phyloP scores from a whole-genome alignment of 1,140 invertebrate species.

The Nomia melanderi region DNA sequence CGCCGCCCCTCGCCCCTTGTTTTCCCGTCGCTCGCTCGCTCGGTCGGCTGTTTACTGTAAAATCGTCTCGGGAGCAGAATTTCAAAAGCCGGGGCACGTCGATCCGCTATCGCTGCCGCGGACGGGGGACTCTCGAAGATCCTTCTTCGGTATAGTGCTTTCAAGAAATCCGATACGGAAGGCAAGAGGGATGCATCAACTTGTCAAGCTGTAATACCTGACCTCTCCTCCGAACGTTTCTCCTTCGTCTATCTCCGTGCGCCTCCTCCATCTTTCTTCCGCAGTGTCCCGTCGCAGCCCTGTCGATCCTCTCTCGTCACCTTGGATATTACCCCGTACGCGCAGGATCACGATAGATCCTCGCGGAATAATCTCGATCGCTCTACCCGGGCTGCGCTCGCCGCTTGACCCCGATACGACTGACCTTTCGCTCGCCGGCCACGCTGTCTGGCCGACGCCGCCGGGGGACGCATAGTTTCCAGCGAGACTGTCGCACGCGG shows the following conservation, averaged over 20 bases:
- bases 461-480: constrained; percentile 5
- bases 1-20: constrained; percentile 60
- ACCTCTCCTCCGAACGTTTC: constrained; percentile 40
- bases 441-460: not conserved
- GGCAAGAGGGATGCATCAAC: constrained; percentile 57
- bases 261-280: too few relatives aligned
- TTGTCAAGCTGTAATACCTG: constrained; percentile 61
- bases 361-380: constrained; percentile 42
- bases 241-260: constrained; percentile 17
- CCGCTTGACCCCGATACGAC: constrained; percentile 36
- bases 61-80: constrained; percentile 57
- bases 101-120: constrained; percentile 49
- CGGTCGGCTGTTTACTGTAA: constrained; percentile 23
- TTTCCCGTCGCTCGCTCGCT: constrained; percentile 20
- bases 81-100: constrained; percentile 56
- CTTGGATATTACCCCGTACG: constrained; percentile 51
- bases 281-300: too few relatives aligned
- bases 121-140: constrained; percentile 48
- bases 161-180: constrained; percentile 63
- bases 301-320: constrained; percentile 42
- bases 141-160: constrained; percentile 40
- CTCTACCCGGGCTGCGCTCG: not conserved
- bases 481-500: constrained; percentile 11
- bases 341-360: constrained; percentile 21
- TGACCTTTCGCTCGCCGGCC: constrained; percentile 1